Conservation (phyloP, 2,888 invertebrate species). For the Campoplex capitator region DNA sequence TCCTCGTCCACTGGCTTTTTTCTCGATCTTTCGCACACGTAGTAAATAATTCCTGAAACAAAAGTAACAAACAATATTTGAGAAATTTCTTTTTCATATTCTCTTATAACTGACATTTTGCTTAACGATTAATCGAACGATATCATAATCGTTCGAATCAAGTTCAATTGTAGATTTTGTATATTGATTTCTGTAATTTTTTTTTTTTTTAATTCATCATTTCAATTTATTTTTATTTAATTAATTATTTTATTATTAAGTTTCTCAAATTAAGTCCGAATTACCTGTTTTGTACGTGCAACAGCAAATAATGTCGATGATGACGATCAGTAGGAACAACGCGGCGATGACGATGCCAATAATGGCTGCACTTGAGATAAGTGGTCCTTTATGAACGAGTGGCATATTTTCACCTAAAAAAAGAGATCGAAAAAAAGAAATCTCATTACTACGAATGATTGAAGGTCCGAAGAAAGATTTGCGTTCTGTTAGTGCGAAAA, state of each 20-base stretch:
- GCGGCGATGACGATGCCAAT: conserved; percentile 94
- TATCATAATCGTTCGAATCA: too few species aligned
- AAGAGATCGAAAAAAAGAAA: conserved; percentile 69
- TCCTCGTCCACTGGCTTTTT: conserved; percentile 91
- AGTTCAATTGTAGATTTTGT: too few species aligned
- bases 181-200: too few species aligned
- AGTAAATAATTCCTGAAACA: conserved; percentile 83
- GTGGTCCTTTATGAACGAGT: conserved; percentile 85
- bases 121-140: too few species aligned
- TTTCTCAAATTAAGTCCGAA: neutral
- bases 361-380: conserved; percentile 91
- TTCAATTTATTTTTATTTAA: too few species aligned
- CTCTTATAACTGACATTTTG: neutral
- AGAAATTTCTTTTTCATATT: neutral
- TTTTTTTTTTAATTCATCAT: too few species aligned
- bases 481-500: conserved; percentile 83
- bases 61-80: neutral
- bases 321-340: conserved; percentile 89
- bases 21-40: conserved; percentile 85
- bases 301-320: conserved; percentile 94
- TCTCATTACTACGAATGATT: conserved; percentile 37
- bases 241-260: too few species aligned
- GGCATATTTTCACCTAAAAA: conserved; percentile 80
- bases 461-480: conserved; percentile 44
- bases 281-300: conserved; percentile 87